These are phyloP conservation scores for Gymnopithys bicolor DNA, from an alignment of 2,797 vertebrate genomes.

Conservation along the genomic window DNA sequence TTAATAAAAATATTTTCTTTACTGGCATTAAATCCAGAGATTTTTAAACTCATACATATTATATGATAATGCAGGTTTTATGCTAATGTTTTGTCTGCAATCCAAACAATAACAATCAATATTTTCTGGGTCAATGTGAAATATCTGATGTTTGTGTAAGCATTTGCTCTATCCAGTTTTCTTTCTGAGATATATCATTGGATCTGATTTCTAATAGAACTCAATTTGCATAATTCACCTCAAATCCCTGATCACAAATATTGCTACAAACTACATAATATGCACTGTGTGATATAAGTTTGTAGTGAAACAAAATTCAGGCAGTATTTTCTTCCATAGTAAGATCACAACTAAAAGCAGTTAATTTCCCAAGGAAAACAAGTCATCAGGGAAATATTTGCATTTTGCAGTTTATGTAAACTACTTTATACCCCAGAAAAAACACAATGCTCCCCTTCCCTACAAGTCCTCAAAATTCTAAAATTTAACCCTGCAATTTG, in stretches of 20 bases:
- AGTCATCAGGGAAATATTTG: not conserved
- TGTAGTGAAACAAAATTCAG: slow-evolving; percentile 47
- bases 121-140: slow-evolving; percentile 38
- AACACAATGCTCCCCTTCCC: not conserved
- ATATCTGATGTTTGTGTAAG: slow-evolving; percentile 41
- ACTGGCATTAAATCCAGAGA: not conserved
- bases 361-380: slow-evolving; percentile 28
- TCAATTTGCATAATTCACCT: slow-evolving; percentile 62
- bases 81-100: slow-evolving; percentile 37
- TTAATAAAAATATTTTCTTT: not conserved
- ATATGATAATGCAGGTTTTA: slow-evolving; percentile 26
- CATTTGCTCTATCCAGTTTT: slow-evolving; percentile 1
- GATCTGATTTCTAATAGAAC: not conserved
- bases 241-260: not conserved
- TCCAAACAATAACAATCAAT: slow-evolving; percentile 42
- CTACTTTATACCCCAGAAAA: not conserved
- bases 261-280: not conserved
- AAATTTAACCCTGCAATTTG: not conserved
- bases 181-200: slow-evolving; percentile 4
- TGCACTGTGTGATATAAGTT: not conserved
- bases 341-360: slow-evolving; percentile 4
- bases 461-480: not conserved
- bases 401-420: slow-evolving; percentile 40
- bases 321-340: slow-evolving; percentile 3
- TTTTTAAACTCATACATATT: slow-evolving; percentile 40